Conservation (phyloP, 1,140 invertebrate genomes). For the Solen grandis region DNA sequence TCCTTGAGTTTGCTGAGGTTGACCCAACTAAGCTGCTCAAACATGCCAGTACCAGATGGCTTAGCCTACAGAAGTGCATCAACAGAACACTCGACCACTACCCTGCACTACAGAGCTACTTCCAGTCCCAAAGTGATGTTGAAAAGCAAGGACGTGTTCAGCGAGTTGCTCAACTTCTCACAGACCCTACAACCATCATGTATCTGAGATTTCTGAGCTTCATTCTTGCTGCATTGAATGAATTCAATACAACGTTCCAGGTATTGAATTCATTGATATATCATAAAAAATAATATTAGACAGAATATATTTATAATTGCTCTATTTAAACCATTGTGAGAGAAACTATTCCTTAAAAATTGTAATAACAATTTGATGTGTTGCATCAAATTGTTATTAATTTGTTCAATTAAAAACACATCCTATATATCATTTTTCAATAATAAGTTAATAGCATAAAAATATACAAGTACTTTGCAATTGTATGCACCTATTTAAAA, state of each 20-base stretch:
- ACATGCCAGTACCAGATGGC: constrained; percentile 54
- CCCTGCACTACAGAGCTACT: constrained; percentile 50
- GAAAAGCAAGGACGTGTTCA: constrained; percentile 48
- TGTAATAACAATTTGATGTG: too few relatives aligned
- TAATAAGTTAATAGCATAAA: too few relatives aligned
- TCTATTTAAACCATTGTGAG: too few relatives aligned
- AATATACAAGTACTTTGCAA: too few relatives aligned
- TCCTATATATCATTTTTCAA: too few relatives aligned
- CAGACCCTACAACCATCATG: background rate
- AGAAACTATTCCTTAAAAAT: too few relatives aligned
- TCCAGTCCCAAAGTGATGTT: constrained; percentile 47
- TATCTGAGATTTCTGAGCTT: constrained; percentile 26
- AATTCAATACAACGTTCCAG: constrained; percentile 49
- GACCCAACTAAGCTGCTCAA: constrained; percentile 39
- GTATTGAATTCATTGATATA: too few relatives aligned
- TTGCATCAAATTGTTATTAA: too few relatives aligned
- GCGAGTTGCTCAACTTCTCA: background rate
- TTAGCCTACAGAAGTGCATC: constrained; percentile 47
- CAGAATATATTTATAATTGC: too few relatives aligned
- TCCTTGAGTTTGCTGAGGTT: constrained; percentile 49
- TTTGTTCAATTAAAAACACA: too few relatives aligned
- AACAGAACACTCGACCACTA: constrained; percentile 43
- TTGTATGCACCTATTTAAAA: too few relatives aligned
- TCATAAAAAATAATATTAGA: too few relatives aligned
- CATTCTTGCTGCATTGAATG: constrained; percentile 29